A percentile compares a stretch with the other conserved stretches of the same genome.
Conservation (phyloP, 2,797 vertebrate species). For the Catharus ustulatus region DNA sequence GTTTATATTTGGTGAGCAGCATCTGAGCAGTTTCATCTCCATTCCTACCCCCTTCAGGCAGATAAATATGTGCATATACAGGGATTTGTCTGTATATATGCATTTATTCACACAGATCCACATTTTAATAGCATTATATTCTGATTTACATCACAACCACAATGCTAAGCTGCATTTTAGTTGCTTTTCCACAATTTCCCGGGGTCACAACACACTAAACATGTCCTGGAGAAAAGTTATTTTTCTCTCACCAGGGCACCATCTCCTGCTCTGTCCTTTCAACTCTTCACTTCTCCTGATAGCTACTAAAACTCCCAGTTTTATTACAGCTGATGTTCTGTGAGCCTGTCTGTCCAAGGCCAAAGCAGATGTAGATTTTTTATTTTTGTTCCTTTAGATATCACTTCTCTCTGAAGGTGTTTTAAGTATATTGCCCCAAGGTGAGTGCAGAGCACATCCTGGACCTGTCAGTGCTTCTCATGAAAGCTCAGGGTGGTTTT, state of each 20-base stretch:
- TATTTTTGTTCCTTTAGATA: background rate
- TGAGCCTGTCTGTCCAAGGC: background rate
- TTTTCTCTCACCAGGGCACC: background rate
- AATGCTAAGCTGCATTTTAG: background rate
- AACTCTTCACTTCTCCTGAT: background rate
- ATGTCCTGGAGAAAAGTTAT: background rate
- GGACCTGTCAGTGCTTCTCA: background rate
- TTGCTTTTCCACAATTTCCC: background rate
- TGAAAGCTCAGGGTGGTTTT: background rate
- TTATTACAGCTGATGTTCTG: background rate
- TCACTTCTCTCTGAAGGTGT: background rate
- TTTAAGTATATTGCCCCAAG: background rate
- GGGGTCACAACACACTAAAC: background rate
- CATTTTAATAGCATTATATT: background rate
- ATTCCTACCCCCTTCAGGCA: background rate
- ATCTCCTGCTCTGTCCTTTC: background rate
- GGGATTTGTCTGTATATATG: background rate
- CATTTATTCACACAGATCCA: background rate
- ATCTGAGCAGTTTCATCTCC: background rate
- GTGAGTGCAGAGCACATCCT: background rate
- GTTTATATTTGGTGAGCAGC: background rate
- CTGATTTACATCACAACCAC: background rate
- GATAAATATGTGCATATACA: background rate
- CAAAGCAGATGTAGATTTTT: background rate
- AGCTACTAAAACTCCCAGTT: background rate